Base-by-base conservation (phyloP, 2,113 vertebrate genomes). In the Prionailurus viverrinus region DNA sequence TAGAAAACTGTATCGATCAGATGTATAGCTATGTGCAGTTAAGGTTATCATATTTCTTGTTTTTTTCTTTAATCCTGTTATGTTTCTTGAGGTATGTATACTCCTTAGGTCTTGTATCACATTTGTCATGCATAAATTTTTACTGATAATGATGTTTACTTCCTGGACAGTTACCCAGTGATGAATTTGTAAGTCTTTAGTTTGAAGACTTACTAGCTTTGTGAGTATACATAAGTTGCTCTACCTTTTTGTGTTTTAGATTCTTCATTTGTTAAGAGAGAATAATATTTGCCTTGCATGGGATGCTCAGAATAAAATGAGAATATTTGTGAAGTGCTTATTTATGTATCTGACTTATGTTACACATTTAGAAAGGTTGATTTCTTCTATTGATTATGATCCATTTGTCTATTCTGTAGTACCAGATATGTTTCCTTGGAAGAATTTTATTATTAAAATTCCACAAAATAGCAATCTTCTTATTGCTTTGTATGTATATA, bases 151-250 rank as follows among this genome's bases (percentile, higher is more conserved):
- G 58, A 55, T 10, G 58, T 96, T 96, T 96, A n/a, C 58, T 93
- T 93, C 25, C 33, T 55, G 14, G n/a, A 33, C 23, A 93, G 33
- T 93, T 96, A 93, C 23, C 29, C 39, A 76, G 1, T 76, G 36
- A 78, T 96, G 69, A 83, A 74, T 69, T 93, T 89, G 25, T 69
- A 58, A 82, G 65, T 89, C 51, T 93, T 83, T 89, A 83, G 82
- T 89, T 93, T 89, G 91, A 93, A 93, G 31, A 66, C 53, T 68
- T 86, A 78, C 58, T 86, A 68, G 23, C n/a, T 83, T 69, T 83
- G 39, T 96, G 78, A 58, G 58, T 89, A 41, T 84, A 66, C 5
- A 58, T 4, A 74, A 92, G 55, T 88, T 82, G 36, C 2, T 66
- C 29, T 92, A 51, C 55, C 55, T 66, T 71, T 82, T 61, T 96